phyloP scores from a whole-genome alignment of 2,113 vertebrate genomes.

The Maccullochella peelii region DNA sequence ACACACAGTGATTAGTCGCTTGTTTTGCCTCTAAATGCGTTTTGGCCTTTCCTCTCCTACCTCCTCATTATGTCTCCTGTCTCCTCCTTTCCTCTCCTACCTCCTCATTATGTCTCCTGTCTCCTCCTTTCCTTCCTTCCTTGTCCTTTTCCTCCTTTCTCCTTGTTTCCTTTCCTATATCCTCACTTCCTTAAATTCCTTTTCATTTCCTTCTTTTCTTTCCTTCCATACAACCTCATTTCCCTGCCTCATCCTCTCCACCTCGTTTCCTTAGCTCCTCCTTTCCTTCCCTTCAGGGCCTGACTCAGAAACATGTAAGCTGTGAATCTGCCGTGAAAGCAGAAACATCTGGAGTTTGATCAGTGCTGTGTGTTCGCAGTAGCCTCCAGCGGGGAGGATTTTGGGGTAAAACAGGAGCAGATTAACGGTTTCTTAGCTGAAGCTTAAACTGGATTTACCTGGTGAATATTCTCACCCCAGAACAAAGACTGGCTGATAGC shows the following conservation, averaged over 20 bases:
- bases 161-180: neutral
- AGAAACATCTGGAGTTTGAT: neutral
- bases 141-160: neutral
- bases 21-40: too few species aligned
- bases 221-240: too few species aligned
- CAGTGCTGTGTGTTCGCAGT: neutral
- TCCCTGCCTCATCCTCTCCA: too few species aligned
- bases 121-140: too few species aligned
- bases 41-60: neutral
- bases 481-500: neutral
- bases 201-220: neutral
- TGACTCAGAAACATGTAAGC: neutral
- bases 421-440: conserved; percentile 29
- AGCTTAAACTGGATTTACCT: conserved; percentile 51
- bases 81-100: neutral
- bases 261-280: neutral
- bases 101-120: neutral
- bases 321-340: too few species aligned
- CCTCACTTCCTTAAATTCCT: too few species aligned
- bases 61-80: neutral
- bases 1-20: too few species aligned
- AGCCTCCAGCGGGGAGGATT: neutral
- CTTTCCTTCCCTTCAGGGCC: neutral
- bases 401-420: neutral
- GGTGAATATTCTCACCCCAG: conserved; percentile 17